Conservation (phyloP, 2,113 vertebrate species). For the Sitta europaea region DNA sequence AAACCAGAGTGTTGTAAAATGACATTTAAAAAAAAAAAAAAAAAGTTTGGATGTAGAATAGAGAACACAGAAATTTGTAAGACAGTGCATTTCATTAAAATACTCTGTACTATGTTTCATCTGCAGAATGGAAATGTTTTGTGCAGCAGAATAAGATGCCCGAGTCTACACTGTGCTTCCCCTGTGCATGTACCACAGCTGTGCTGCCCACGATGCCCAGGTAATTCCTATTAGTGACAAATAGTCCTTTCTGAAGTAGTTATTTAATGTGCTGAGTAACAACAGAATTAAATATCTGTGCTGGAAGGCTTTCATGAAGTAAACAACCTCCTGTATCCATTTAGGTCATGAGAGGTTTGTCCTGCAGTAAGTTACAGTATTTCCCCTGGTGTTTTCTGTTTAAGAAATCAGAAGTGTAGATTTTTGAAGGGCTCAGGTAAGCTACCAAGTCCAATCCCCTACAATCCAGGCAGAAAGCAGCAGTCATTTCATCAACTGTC, state of each 20-base stretch:
- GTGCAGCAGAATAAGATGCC: conserved; percentile 81
- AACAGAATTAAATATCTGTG: conserved; percentile 7
- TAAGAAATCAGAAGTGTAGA: background rate
- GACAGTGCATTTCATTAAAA: background rate
- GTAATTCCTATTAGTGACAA: conserved; percentile 58
- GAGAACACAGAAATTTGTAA: background rate
- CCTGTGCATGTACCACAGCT: conserved; percentile 77
- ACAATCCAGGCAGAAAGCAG: background rate
- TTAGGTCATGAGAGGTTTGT: conserved; percentile 21
- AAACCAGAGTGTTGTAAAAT: background rate
- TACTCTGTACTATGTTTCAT: background rate
- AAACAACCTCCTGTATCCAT: background rate
- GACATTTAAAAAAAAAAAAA: too few relatives aligned
- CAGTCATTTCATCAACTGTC: background rate
- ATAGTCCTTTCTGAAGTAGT: background rate
- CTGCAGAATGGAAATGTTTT: conserved; percentile 79
- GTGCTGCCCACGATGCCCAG: conserved; percentile 82
- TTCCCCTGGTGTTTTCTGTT: background rate
- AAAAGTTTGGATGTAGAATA: background rate
- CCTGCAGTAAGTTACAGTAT: conserved; percentile 10
- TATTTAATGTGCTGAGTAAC: background rate
- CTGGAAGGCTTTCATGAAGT: conserved; percentile 21
- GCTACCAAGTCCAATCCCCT: background rate
- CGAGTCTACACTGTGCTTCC: conserved; percentile 74
- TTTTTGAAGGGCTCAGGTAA: background rate